Percentiles rank a stretch among this genome's conserved stretches.
Evolutionary conservation across 1,140 invertebrate genomes (phyloP).

Genomic region (Drosophila subpulchrella): DNA sequence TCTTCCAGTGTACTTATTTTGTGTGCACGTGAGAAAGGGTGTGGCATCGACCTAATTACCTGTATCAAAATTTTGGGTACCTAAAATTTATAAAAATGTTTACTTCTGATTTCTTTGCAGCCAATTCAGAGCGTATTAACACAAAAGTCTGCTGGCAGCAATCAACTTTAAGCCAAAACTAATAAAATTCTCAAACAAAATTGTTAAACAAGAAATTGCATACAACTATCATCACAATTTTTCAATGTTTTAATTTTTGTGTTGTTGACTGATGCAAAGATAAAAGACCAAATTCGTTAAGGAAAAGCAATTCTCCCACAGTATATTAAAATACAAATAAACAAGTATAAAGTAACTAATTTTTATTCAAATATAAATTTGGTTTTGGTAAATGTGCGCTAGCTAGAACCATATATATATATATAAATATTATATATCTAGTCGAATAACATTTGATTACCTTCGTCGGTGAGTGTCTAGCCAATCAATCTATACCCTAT

Average conservation of each 20-base stretch:
- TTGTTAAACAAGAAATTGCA: constrained; percentile 16
- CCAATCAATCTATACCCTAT: constrained; percentile 46
- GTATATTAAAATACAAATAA: constrained; percentile 6
- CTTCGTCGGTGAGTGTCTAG: constrained; percentile 44
- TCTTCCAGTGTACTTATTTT: background rate
- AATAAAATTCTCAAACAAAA: constrained; percentile 13
- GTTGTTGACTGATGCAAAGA: constrained; percentile 28
- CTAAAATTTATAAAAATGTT: background rate
- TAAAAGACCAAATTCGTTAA: constrained; percentile 25
- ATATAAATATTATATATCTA: constrained; percentile 18
- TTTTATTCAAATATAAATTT: constrained; percentile 11
- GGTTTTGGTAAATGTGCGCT: constrained; percentile 40
- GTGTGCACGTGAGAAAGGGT: constrained; percentile 29
- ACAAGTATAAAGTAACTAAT: constrained; percentile 7
- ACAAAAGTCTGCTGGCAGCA: constrained; percentile 65
- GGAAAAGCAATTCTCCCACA: constrained; percentile 45
- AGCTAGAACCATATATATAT: constrained; percentile 26
- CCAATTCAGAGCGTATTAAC: constrained; percentile 32
- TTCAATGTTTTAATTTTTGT: constrained; percentile 32
- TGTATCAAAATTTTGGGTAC: background rate
- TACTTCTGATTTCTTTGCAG: constrained; percentile 42
- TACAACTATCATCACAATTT: constrained; percentile 40
- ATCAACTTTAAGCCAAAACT: constrained; percentile 48
- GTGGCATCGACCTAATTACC: constrained; percentile 45
- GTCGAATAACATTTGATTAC: constrained; percentile 22